Conservation (phyloP, 1,140 invertebrate species). For the Dendroctonus ponderosae region DNA sequence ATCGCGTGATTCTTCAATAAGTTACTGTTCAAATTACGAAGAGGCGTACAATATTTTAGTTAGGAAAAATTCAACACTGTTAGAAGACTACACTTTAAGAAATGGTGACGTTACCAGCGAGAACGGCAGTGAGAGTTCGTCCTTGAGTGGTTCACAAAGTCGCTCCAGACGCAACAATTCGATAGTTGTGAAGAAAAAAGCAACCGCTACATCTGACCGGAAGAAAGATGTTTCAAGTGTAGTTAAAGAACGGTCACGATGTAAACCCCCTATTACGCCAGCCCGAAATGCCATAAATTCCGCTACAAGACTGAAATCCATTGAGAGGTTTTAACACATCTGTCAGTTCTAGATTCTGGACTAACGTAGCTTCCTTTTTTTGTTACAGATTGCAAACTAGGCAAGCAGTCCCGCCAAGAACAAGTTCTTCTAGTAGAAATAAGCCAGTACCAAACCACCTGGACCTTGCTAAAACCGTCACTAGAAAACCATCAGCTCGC, state of each 20-base stretch:
- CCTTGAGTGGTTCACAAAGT: constrained; percentile 56
- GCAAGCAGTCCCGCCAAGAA: constrained; percentile 22
- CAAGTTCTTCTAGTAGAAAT: constrained; percentile 27
- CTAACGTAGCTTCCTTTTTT: background rate
- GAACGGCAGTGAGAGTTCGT: constrained; percentile 74
- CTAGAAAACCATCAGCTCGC: constrained; percentile 28
- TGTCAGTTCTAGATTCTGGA: background rate
- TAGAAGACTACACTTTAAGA: constrained; percentile 50
- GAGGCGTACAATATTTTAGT: constrained; percentile 58
- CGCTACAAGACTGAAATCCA: constrained; percentile 54
- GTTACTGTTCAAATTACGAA: constrained; percentile 69
- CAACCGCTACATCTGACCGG: background rate
- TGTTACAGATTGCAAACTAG: constrained; percentile 28
- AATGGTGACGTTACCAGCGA: constrained; percentile 62
- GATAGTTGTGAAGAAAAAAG: constrained; percentile 48
- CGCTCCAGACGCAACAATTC: constrained; percentile 38
- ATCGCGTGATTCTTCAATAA: constrained; percentile 74
- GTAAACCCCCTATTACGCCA: constrained; percentile 53
- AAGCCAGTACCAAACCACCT: constrained; percentile 38
- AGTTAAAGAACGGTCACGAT: constrained; percentile 39
- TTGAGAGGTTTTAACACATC: constrained; percentile 37
- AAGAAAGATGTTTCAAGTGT: constrained; percentile 49
- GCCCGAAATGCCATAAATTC: constrained; percentile 43
- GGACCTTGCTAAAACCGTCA: constrained; percentile 34
- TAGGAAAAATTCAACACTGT: constrained; percentile 52